Evolutionary conservation across 2,888 invertebrate species (phyloP), one percentile per base, ranked within the genome.

Genomic region (Ellobium chinense): DNA sequence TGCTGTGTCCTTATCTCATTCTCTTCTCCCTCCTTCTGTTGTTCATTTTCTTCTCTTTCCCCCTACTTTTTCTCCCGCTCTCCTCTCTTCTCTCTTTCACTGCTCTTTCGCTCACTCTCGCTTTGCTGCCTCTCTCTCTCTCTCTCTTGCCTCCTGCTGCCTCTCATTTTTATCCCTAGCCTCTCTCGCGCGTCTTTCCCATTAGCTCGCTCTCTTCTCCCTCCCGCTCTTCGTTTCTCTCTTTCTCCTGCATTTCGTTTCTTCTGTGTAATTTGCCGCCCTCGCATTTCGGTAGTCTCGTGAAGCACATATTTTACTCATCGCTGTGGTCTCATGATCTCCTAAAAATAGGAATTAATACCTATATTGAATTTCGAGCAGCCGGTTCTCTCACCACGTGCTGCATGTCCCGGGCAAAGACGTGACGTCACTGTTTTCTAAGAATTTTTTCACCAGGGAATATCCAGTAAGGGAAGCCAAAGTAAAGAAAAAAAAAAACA

Each of bases 71-170:
- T 46, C 7, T 75, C 54, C 62, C 31, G 39, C 63, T 12, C 12
- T 65, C 27, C 72, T 34, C 65, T 65, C 46, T 63, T 65, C 37
- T 37, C 68, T 39, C 56, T 60, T 36, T 21, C 36, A 36, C 29
- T 29, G 24, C 76, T 56, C 68, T 66, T 60, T 56, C 66, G n/a
- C 76, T 58, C 65, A 1, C 63, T 39, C 46, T 69, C 69, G n/a
- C 46, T 46, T 5, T 27, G 14, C 46, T n/a, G 12, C 24, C 39
- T 12, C 27, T n/a, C n/a, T 18, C n/a, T 29, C 63, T 29, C 29
- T 29, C 63, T 29, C 27, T 29, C 63, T 29, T 29, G 4, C 29
- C 31, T 18, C 31, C 5, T 29, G 5, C 46, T 46, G 24, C 46
- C 27, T 46, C 46, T 69, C 69, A 24, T 7, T 69, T 46, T 27